These are phyloP conservation scores for Calvadosia cruxmelitensis DNA, from an alignment of 30 jellyfish, hydroid and myxozoan species.

Conservation along the genomic window DNA sequence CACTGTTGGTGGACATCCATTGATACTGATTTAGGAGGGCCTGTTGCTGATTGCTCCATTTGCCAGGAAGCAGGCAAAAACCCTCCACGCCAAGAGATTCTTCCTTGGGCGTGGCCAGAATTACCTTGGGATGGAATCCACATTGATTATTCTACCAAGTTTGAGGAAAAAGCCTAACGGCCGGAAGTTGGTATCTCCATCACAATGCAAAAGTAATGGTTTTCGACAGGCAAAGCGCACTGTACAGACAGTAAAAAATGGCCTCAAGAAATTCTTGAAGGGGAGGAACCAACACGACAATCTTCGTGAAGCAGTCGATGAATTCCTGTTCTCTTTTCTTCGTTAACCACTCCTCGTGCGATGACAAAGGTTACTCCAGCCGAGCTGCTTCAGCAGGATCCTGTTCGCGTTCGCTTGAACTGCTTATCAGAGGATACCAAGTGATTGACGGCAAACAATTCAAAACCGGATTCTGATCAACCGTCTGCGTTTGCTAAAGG, in stretches of 20 bases:
- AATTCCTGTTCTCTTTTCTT: neutral
- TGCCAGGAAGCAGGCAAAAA: neutral
- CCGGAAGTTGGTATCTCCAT: neutral
- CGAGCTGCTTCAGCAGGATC: neutral
- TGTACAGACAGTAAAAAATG: neutral
- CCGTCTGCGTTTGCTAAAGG: neutral
- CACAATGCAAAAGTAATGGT: neutral
- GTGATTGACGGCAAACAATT: neutral
- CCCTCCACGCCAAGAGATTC: neutral
- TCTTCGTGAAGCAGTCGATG: neutral
- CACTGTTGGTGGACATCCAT: slow-evolving; percentile 39
- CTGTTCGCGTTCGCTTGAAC: neutral
- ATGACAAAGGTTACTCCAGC: neutral
- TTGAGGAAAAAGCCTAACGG: neutral
- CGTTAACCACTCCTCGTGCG: neutral
- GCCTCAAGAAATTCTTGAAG: neutral
- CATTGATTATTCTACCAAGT: neutral
- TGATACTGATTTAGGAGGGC: slow-evolving; percentile 11
- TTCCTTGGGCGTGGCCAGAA: neutral
- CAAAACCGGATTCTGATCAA: neutral
- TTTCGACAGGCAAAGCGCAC: neutral
- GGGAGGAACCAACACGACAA: too few species aligned
- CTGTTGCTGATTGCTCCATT: neutral
- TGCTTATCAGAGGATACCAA: neutral
- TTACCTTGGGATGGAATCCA: neutral